phyloP scores from a whole-genome alignment of 2,888 invertebrate species.

The Frankliniella fusca region DNA sequence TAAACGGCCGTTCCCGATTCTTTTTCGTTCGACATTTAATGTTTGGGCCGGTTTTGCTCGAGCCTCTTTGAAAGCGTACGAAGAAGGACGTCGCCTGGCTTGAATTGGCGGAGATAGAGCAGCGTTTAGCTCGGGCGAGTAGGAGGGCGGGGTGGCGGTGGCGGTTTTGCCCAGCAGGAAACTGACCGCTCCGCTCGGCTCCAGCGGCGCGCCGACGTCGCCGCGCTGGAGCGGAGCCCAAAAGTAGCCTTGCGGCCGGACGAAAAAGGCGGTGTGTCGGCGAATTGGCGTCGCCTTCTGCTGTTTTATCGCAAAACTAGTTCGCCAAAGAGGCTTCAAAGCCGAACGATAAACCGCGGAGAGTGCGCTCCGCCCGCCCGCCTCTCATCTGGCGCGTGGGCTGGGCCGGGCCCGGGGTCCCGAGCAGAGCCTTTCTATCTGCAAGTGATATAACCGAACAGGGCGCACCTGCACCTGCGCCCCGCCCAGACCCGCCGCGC shows the following conservation, averaged over 20 bases:
- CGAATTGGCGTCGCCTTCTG: background rate
- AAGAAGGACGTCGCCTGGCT: background rate
- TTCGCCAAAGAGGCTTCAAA: background rate
- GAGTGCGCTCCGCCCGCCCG: background rate
- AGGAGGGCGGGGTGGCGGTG: too few species aligned
- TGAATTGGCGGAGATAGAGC: background rate
- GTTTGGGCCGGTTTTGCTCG: background rate
- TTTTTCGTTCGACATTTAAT: background rate
- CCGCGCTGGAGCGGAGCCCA: background rate
- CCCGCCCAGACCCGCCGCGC: too few species aligned
- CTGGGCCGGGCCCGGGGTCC: background rate
- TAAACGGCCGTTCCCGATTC: background rate
- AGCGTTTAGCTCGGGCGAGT: background rate
- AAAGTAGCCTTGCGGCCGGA: background rate
- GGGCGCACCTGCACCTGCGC: background rate
- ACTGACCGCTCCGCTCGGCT: background rate
- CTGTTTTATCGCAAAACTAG: constrained; percentile 8
- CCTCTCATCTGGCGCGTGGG: background rate
- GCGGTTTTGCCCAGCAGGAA: too few species aligned
- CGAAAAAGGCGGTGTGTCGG: background rate
- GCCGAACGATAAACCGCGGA: background rate
- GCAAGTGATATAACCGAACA: background rate
- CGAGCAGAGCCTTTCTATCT: background rate
- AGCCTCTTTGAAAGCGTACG: background rate
- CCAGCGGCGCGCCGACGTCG: background rate